Evolutionary conservation across 2,797 vertebrate genomes (phyloP).

Genomic region (Dicrostonyx torquatus): DNA sequence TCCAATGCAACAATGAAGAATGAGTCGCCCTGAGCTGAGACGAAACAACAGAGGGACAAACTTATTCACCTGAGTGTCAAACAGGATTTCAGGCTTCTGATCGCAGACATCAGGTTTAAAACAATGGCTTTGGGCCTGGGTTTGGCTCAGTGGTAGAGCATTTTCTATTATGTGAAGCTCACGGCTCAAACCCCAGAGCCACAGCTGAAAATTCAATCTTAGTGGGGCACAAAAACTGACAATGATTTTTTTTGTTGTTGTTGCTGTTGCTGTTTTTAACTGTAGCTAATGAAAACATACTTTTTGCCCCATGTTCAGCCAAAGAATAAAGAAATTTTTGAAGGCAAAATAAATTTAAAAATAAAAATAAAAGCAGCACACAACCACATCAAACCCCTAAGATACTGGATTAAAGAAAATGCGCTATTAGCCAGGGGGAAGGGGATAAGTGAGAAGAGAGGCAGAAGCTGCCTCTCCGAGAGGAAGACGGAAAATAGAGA

Average conservation of each 20-base stretch:
- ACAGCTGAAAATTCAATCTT: neutral
- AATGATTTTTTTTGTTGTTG: neutral
- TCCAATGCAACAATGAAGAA: slow-evolving; percentile 2
- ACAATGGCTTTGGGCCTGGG: neutral
- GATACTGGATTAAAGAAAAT: neutral
- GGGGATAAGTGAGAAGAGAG: too few relatives aligned
- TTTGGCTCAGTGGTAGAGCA: neutral
- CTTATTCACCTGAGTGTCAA: neutral
- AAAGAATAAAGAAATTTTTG: neutral
- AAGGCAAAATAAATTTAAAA: neutral
- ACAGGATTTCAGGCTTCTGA: neutral
- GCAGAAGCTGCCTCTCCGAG: too few relatives aligned
- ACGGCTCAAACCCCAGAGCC: neutral
- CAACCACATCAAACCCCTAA: neutral
- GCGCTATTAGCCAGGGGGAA: neutral
- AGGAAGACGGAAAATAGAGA: too few relatives aligned
- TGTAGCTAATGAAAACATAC: neutral
- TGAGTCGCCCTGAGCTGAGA: neutral
- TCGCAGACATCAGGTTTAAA: neutral
- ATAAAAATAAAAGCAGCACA: too few relatives aligned
- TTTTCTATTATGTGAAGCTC: neutral
- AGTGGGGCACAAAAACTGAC: neutral
- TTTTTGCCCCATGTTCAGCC: neutral
- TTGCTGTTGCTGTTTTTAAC: neutral
- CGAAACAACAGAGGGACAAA: neutral